Base-by-base conservation (phyloP, 2,797 vertebrate species). In the Thalassophryne amazonica region DNA sequence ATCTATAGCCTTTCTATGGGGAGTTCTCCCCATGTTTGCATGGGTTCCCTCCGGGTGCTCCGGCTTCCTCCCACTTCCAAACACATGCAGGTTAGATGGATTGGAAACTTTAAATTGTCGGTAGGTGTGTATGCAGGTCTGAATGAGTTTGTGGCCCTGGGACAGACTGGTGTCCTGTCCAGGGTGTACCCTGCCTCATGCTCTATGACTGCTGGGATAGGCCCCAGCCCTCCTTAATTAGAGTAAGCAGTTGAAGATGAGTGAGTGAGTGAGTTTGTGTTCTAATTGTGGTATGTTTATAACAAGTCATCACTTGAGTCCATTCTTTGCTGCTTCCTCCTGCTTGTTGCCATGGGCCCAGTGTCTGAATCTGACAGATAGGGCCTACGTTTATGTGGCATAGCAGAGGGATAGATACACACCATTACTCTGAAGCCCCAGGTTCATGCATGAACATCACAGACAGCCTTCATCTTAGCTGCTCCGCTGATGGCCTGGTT, bases 381-480 rank as follows among this genome's bases (percentile, higher is more conserved):
- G 73, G 76, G 68, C 66, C 80, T 76, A 63, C 78, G 80, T 89
- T 86, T 84, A 86, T 86, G 80, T 76, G 78, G 84, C 57, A 63
- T 85, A 78, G 80, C 73, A 81, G 60, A 38, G 5, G 76, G 76
- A 78, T 67, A 81, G 84, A 81, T 76, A 88, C 78, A 85, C 83
- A 73, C 82, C 77, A 86, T 88, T 89, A 86, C 79, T 80, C 79
- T 58, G 68, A 73, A 71, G 69, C 65, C 72, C 67, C 48, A 65
- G 73, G 76, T 85, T 83, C 54, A 80, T 49, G 66, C 73, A 69
- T 77, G 75, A 80, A 67, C 78, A 81, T 85, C 76, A 67, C 78
- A 74, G 63, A 64, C 78, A 72, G 51, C 49, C 67, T 67, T 69
- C 60, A 10, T 60, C 61, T 61, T 32, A 58, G 58, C 61, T 59